Evolutionary conservation across 2,113 vertebrate genomes (phyloP).

Genomic region (Centrocercus urophasianus): DNA sequence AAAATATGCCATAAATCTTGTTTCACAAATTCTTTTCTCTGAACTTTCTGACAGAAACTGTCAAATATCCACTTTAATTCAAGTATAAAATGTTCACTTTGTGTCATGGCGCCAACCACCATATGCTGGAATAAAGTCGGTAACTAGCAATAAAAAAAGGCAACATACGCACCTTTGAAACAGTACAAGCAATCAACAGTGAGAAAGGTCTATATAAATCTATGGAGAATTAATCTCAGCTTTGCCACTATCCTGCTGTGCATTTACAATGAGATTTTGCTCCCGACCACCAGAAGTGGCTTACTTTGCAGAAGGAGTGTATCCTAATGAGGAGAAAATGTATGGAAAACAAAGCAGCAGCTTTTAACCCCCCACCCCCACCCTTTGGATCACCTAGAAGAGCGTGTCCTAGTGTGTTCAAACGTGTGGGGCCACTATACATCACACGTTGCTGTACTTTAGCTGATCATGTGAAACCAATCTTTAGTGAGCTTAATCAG

Average conservation of each 20-base stretch:
- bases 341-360: conserved; percentile 53
- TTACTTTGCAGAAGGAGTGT: conserved; percentile 73
- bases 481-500: conserved; percentile 69
- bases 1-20: conserved; percentile 85
- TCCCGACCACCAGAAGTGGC: conserved; percentile 71
- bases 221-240: conserved; percentile 82
- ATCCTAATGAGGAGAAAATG: conserved; percentile 75
- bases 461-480: conserved; percentile 77
- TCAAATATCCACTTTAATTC: conserved; percentile 85
- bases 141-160: conserved; percentile 80
- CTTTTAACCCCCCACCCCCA: conserved; percentile 37
- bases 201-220: conserved; percentile 82
- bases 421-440: conserved; percentile 53
- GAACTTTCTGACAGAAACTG: conserved; percentile 85
- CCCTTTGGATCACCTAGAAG: conserved; percentile 69
- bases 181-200: conserved; percentile 77
- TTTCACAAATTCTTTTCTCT: conserved; percentile 82
- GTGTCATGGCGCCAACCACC: conserved; percentile 83
- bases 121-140: conserved; percentile 82
- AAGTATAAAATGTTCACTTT: conserved; percentile 83
- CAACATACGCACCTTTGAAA: conserved; percentile 81
- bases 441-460: conserved; percentile 23
- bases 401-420: conserved; percentile 46
- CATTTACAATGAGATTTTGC: conserved; percentile 77
- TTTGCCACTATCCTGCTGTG: conserved; percentile 83